Conservation (phyloP, 2,113 vertebrate genomes). For the Percopsis transmontana region DNA sequence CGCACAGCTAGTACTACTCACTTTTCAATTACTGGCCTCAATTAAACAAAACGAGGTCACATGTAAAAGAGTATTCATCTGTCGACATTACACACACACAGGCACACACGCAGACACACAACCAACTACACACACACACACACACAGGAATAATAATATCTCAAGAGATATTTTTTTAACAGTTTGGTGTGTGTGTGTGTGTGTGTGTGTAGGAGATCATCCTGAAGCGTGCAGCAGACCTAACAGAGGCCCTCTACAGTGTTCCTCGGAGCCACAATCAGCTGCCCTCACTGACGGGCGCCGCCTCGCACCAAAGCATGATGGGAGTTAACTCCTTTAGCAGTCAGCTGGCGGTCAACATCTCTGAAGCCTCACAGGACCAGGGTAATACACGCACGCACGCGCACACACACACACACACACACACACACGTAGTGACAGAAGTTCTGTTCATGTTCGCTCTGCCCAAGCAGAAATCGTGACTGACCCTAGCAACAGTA, state of each 20-base stretch:
- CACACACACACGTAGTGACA: conserved; percentile 1
- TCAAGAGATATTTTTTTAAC: background rate
- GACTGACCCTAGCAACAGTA: too few species aligned
- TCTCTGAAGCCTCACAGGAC: conserved; percentile 90
- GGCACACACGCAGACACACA: too few species aligned
- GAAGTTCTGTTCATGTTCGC: conserved; percentile 31
- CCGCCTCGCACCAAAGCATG: conserved; percentile 83
- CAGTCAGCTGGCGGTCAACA: conserved; percentile 88
- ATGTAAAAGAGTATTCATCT: background rate
- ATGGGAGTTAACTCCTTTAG: conserved; percentile 92
- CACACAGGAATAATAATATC: too few species aligned
- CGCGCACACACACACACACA: background rate
- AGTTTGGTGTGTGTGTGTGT: background rate
- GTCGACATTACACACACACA: too few species aligned
- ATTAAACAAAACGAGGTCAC: conserved; percentile 11
- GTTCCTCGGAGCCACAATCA: conserved; percentile 88
- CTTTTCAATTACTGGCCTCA: conserved; percentile 1
- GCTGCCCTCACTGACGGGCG: conserved; percentile 84
- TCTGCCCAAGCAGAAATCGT: background rate
- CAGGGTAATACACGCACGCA: conserved; percentile 78
- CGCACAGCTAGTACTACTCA: too few species aligned
- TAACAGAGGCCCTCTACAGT: conserved; percentile 96
- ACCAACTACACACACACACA: too few species aligned
- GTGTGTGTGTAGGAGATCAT: conserved; percentile 84
- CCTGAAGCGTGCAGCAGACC: conserved; percentile 93